These are phyloP conservation scores for Apteryx owenii DNA, from an alignment of 2,113 vertebrate genomes.

Conservation along the genomic window DNA sequence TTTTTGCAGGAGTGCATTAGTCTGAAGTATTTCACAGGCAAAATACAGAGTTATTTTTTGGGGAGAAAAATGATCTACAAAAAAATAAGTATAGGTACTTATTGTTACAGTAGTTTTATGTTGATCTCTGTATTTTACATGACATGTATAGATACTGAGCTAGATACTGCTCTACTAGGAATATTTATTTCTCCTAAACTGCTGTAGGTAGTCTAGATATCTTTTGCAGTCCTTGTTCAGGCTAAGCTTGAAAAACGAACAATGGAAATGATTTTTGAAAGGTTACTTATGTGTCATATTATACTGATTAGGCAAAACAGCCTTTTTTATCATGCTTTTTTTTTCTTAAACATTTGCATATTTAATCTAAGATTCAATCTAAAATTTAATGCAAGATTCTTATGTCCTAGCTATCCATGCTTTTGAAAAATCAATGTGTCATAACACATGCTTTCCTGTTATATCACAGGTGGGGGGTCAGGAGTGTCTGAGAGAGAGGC, in stretches of 20 bases:
- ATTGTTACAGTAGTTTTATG: constrained; percentile 25
- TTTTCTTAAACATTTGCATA: neutral
- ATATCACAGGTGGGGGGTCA: neutral
- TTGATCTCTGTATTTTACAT: neutral
- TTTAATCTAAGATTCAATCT: neutral
- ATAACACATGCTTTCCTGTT: neutral
- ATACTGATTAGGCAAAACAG: neutral
- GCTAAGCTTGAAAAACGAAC: neutral
- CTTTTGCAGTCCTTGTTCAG: neutral
- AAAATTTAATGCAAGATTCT: neutral
- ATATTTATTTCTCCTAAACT: neutral
- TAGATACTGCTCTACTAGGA: neutral
- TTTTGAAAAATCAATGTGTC: neutral
- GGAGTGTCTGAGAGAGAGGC: fast-evolving
- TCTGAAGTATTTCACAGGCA: constrained; percentile 26
- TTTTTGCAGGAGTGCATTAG: constrained; percentile 47
- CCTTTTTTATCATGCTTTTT: neutral
- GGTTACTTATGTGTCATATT: neutral
- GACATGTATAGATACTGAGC: neutral
- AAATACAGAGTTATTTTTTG: constrained; percentile 34
- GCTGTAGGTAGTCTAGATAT: neutral
- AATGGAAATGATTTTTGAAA: neutral
- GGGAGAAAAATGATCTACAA: neutral
- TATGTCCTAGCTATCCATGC: neutral
- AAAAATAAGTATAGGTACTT: constrained; percentile 24